phyloP scores from a whole-genome alignment of 2,797 vertebrate species.

The Silurus lanzhouensis region DNA sequence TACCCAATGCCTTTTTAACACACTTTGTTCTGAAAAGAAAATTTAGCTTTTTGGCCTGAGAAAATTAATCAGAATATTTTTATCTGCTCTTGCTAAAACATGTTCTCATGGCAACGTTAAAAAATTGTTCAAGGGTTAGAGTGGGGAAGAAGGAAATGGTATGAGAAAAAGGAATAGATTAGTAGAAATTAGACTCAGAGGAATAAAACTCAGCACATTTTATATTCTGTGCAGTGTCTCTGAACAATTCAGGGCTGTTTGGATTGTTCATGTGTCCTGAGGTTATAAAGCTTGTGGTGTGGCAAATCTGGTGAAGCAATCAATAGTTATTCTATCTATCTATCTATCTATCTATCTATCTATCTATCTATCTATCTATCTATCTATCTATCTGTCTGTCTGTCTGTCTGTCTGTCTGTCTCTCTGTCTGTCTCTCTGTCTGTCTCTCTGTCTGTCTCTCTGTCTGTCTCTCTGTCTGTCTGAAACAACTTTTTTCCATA shows the following conservation, averaged over 20 bases:
- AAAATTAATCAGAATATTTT: constrained; percentile 18
- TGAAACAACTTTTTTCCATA: not conserved
- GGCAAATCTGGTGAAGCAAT: not conserved
- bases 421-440: not conserved
- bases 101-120: constrained; percentile 16
- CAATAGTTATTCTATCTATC: not conserved
- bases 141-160: constrained; percentile 1
- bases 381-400: not conserved
- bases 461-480: not conserved
- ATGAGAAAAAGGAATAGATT: constrained; percentile 10
- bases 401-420: not conserved
- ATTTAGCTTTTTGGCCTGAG: not conserved
- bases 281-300: not conserved
- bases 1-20: not conserved
- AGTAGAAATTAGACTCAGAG: constrained; percentile 15
- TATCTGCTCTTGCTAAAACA: not conserved
- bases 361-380: not conserved
- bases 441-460: not conserved
- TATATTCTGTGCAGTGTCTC: not conserved
- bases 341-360: not conserved
- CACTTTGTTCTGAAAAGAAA: constrained; percentile 7
- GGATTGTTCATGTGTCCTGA: not conserved
- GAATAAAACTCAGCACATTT: not conserved
- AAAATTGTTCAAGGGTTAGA: constrained; percentile 5
- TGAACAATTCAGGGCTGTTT: not conserved